These are phyloP conservation scores for Diplodus sargus DNA, from an alignment of 2,797 vertebrate species.

Conservation along the genomic window DNA sequence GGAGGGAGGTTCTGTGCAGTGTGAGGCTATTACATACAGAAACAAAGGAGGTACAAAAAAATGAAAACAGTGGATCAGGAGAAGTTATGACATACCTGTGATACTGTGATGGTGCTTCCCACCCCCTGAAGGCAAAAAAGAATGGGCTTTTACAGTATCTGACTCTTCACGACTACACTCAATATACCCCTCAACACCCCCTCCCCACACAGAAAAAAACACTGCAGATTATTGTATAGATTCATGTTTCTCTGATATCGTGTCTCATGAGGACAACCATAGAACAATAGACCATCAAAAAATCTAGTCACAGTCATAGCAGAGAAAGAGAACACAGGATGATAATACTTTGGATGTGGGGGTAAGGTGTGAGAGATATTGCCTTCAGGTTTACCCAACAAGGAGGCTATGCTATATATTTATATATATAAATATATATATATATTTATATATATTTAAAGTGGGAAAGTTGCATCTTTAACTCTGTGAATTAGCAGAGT, in stretches of 20 bases:
- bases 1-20: slow-evolving; percentile 77
- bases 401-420: slow-evolving; percentile 47
- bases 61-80: slow-evolving; percentile 87
- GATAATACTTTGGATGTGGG: slow-evolving; percentile 80
- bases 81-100: slow-evolving; percentile 91
- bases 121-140: slow-evolving; percentile 93
- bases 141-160: slow-evolving; percentile 91
- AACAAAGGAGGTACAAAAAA: slow-evolving; percentile 78
- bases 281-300: slow-evolving; percentile 75
- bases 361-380: slow-evolving; percentile 81
- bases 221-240: slow-evolving; percentile 83
- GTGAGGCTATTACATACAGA: slow-evolving; percentile 83
- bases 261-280: slow-evolving; percentile 76
- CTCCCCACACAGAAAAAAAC: slow-evolving; percentile 86
- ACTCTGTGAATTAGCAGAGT: slow-evolving; percentile 67
- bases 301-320: slow-evolving; percentile 76
- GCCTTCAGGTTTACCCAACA: slow-evolving; percentile 83
- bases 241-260: slow-evolving; percentile 77
- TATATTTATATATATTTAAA: neutral
- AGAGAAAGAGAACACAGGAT: slow-evolving; percentile 68
- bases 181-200: slow-evolving; percentile 85
- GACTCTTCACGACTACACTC: slow-evolving; percentile 87
- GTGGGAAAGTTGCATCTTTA: slow-evolving; percentile 59
- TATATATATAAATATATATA: too few species aligned
- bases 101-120: slow-evolving; percentile 92